Percentiles rank a stretch among this genome's conserved stretches.
phyloP scores from a whole-genome alignment of 2,113 vertebrate genomes.

The Amblyopsis rosae region DNA sequence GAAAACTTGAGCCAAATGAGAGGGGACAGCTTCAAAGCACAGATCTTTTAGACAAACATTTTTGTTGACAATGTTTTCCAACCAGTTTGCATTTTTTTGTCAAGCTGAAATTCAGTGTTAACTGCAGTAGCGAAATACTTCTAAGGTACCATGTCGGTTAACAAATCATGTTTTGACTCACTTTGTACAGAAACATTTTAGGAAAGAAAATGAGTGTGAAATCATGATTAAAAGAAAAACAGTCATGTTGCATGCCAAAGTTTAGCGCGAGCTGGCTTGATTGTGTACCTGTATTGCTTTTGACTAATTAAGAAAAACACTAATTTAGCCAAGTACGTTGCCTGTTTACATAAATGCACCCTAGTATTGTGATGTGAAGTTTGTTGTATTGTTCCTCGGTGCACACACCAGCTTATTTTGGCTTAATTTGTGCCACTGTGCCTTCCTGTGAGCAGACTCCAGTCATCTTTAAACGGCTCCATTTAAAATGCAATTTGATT shows the following conservation, averaged over 20 bases:
- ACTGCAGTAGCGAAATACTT: constrained; percentile 53
- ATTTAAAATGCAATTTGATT: constrained; percentile 88
- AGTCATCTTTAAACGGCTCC: constrained; percentile 82
- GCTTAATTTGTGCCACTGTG: constrained; percentile 75
- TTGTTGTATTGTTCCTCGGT: constrained; percentile 66
- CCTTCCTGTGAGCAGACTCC: constrained; percentile 73
- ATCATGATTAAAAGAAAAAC: constrained; percentile 73
- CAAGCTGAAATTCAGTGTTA: constrained; percentile 69
- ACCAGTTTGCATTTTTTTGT: constrained; percentile 69
- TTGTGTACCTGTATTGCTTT: constrained; percentile 67
- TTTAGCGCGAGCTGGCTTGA: constrained; percentile 47
- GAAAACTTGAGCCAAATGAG: constrained; percentile 79
- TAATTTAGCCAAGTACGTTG: constrained; percentile 69
- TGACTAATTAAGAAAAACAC: constrained; percentile 69
- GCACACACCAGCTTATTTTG: constrained; percentile 67
- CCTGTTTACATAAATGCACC: constrained; percentile 68
- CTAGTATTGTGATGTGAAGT: constrained; percentile 65
- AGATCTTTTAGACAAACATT: constrained; percentile 72
- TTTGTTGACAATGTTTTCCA: constrained; percentile 75
- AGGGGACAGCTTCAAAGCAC: constrained; percentile 72
- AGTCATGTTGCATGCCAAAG: constrained; percentile 49
- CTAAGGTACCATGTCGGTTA: constrained; percentile 62
- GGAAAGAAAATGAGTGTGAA: constrained; percentile 49
- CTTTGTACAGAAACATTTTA: constrained; percentile 59
- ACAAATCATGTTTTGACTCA: constrained; percentile 68